Evolutionary conservation across 2,113 vertebrate genomes (phyloP), one percentile per base, ranked within the genome.

Genomic region (Cebus imitator): DNA sequence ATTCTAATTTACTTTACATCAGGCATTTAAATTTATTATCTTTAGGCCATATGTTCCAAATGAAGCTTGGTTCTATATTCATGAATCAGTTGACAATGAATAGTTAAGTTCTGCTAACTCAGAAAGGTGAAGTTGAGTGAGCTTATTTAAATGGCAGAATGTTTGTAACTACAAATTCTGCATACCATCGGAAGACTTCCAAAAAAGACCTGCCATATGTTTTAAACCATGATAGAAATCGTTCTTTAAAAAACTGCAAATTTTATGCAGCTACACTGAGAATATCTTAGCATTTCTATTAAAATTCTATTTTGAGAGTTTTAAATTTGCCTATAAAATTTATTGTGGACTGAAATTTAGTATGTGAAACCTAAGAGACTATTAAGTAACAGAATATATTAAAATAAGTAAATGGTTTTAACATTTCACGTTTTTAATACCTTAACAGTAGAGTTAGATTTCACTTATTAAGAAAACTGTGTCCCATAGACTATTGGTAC

Each of bases 131-230:
- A 98, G 96, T 91, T 98, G 97, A 97, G 98, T 97, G 96, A 98
- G 97, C 97, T 97, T 98, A 98, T 98, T 98, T 98, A 98, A 98
- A 99, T 97, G 96, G 96, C 94, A 98, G 97, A 98, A 98, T 98
- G 98, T 96, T 98, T 98, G 97, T 97, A 97, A 98, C 96, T 55
- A n/a, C 95, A 98, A 98, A 98, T 98, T 98, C 96, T 97, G 95
- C 79, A 97, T 91, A 98, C 93, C 94, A 98, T 96, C 94, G 89
- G 10, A 98, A 97, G 90, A 32, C 96, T 95, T 98, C 91, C 55
- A 94, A 97, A 96, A 98, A 98, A 96, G 95, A 95, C 80, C 79
- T 66, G 96, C 98, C 97, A 97, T 98, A 98, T 98, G 97, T 98
- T 98, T 97, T 96, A 96, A 98, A 94, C 91, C 12, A 18, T 95